These are phyloP conservation scores for Eledone cirrhosa DNA, from an alignment of 2,888 invertebrate species.

Conservation along the genomic window DNA sequence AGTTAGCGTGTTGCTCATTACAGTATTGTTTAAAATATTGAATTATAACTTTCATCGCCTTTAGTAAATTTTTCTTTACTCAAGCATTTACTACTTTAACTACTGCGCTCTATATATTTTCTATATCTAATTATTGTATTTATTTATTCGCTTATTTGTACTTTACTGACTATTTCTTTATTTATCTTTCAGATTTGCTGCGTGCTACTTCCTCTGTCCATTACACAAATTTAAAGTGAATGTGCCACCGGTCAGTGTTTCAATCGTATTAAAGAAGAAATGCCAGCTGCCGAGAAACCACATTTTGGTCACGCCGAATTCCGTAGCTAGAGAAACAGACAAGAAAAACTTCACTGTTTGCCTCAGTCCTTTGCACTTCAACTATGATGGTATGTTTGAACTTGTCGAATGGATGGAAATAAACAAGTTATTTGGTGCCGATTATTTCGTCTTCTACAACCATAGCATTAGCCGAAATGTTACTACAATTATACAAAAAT, in stretches of 20 bases:
- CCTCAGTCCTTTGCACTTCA: constrained; percentile 49
- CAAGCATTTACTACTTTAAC: too few species aligned
- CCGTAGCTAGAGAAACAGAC: neutral
- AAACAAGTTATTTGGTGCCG: constrained; percentile 59
- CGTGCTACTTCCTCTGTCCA: constrained; percentile 16
- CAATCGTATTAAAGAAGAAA: neutral
- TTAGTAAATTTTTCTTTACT: too few species aligned
- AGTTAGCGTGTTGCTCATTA: too few species aligned
- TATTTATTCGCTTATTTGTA: too few species aligned
- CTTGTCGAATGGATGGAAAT: constrained; percentile 63
- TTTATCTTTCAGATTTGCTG: neutral
- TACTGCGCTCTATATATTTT: too few species aligned
- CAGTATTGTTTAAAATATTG: too few species aligned
- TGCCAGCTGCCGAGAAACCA: neutral
- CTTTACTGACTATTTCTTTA: too few species aligned
- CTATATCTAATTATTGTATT: too few species aligned
- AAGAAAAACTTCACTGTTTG: constrained; percentile 49
- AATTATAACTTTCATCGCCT: too few species aligned
- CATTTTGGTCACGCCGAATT: neutral
- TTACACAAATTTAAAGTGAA: constrained; percentile 3
- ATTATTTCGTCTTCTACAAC: constrained; percentile 59
- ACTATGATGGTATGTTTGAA: constrained; percentile 49
- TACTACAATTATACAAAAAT: constrained; percentile 47
- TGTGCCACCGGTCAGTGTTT: neutral
- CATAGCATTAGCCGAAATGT: constrained; percentile 50